Percentiles rank a stretch among this genome's conserved stretches.
phyloP scores from a whole-genome alignment of 37 sponge, comb jelly and placozoan species.

The Agelas oroides region DNA sequence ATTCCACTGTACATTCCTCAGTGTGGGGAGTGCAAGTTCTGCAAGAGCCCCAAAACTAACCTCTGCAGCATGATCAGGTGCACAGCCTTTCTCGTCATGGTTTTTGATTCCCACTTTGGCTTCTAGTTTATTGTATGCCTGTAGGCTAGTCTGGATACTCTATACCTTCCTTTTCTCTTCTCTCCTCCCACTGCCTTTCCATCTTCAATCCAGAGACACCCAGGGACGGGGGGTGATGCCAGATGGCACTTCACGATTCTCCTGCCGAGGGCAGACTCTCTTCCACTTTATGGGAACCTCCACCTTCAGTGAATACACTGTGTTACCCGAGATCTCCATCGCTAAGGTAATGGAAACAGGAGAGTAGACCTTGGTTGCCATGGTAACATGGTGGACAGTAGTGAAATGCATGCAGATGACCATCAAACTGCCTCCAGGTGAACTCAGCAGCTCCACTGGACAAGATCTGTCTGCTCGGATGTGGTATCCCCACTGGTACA shows the following conservation, averaged over 20 bases:
- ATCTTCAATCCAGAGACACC: slow-evolving; percentile 37
- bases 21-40: slow-evolving; percentile 94
- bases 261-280: slow-evolving; percentile 80
- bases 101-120: too few species aligned
- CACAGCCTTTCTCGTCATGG: too few species aligned
- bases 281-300: slow-evolving; percentile 97
- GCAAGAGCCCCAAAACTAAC: slow-evolving; percentile 89
- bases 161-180: background rate
- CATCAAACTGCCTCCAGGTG: slow-evolving; percentile 54
- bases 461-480: slow-evolving; percentile 92
- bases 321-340: slow-evolving; percentile 93
- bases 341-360: slow-evolving; percentile 71
- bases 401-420: too few species aligned
- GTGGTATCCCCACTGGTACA: slow-evolving; percentile 93
- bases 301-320: slow-evolving; percentile 96
- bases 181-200: background rate
- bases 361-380: background rate
- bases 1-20: slow-evolving; percentile 98
- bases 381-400: too few species aligned
- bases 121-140: too few species aligned
- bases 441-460: slow-evolving; percentile 81
- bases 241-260: slow-evolving; percentile 88
- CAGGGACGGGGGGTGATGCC: slow-evolving; percentile 96
- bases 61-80: slow-evolving; percentile 89
- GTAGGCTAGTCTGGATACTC: too few species aligned